Base-by-base conservation (phyloP, 2,797 vertebrate species). In the Anabas testudineus region DNA sequence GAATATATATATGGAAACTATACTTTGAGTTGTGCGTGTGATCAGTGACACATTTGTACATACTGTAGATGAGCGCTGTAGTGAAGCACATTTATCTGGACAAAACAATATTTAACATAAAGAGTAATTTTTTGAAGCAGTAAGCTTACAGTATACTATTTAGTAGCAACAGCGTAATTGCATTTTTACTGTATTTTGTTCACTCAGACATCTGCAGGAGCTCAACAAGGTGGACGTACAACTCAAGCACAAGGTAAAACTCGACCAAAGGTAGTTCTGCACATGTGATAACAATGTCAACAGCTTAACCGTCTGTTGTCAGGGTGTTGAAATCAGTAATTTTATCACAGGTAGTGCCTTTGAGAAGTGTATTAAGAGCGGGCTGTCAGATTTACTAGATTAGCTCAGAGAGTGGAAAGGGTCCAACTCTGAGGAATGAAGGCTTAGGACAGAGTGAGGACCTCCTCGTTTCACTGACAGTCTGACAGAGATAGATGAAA, bases 331-430 rank as follows among this genome's bases (percentile, higher is more conserved):
- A 75, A 71, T 74, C 39, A 82, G 46, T 36, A 48, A 73, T 52
- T 66, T 71, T 75, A 62, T 70, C 78, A 67, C 59, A 69, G 77
- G 65, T 36, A 32, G 47, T 13, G 21, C 43, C 70, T 53, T 66
- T 3, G 49, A 72, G 62, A 83, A 82, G 88, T 82, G 68, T 79
- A 83, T 91, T 88, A 90, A n/a, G 62, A 71, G 65, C 71, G 67
- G 42, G 60, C 78, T 83, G 67, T 80, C 76, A 87, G 87, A 90
- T 90, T 87, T 71, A 87, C 73, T 65, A 84, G 87, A 90, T 93
- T 83, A 90, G 71, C 1, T n/a, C 39, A 74, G 67, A 82, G 58
- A 72, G 63, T 67, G 81, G 56, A 81, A 76, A 81, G 74, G 61
- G 46, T 86, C 80, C 80, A 76, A 22, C 61, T 78, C 59, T 66